Evolutionary conservation across 1,140 invertebrate genomes (phyloP).

Genomic region (Penaeus vannamei): DNA sequence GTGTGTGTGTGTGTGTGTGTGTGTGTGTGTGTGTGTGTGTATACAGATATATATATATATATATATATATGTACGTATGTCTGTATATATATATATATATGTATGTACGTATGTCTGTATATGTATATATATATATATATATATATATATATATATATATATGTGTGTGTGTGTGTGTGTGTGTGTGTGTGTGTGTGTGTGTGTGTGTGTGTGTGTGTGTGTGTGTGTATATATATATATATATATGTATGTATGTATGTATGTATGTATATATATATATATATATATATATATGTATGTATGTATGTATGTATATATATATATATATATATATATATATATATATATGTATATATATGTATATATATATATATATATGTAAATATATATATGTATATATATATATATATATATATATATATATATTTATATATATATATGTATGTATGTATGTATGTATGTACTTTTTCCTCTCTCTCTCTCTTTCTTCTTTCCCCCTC

Average conservation of each 20-base stretch:
- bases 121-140: neutral
- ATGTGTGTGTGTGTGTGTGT: neutral
- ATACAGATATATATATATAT: constrained; percentile 3
- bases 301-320: neutral
- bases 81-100: neutral
- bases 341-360: no score
- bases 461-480: no score
- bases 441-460: no score
- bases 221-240: neutral
- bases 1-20: neutral
- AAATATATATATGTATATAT: no score
- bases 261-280: neutral
- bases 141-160: neutral
- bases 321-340: neutral
- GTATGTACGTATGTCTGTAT: neutral
- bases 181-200: no score
- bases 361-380: no score
- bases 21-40: neutral
- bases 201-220: no score
- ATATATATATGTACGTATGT: neutral
- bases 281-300: neutral
- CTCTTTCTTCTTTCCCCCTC: no score
- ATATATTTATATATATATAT: no score
- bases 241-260: neutral
- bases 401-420: no score